phyloP scores from a whole-genome alignment of 2,113 vertebrate species.

The Hassar affinis region DNA sequence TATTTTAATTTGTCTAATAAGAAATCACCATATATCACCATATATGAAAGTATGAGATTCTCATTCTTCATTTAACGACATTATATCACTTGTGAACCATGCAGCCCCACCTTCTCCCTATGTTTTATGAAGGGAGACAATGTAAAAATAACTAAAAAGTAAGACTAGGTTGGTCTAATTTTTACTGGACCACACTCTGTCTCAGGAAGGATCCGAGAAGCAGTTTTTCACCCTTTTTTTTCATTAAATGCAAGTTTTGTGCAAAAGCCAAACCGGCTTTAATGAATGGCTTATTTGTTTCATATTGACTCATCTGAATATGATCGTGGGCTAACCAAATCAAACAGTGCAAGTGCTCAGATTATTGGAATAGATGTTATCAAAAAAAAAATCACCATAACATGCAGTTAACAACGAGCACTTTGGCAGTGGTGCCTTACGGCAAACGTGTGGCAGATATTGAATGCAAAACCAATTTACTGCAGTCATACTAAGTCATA shows the following conservation, averaged over 20 bases:
- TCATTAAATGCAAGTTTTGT: constrained; percentile 22
- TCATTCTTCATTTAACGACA: background rate
- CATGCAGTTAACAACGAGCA: constrained; percentile 8
- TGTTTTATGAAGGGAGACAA: constrained; percentile 15
- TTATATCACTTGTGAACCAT: constrained; percentile 1
- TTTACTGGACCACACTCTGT: background rate
- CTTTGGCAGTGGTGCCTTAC: constrained; percentile 12
- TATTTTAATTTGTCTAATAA: background rate
- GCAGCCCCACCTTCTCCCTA: no score
- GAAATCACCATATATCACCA: background rate
- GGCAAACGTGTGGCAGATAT: constrained; percentile 13
- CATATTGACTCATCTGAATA: constrained; percentile 26
- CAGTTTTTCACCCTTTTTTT: constrained; percentile 13
- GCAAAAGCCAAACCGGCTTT: constrained; percentile 1
- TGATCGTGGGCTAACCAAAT: constrained; percentile 13
- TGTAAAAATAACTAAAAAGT: background rate
- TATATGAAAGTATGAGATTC: background rate
- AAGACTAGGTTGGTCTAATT: constrained; percentile 6
- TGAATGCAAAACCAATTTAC: constrained; percentile 20
- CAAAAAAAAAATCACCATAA: constrained; percentile 9
- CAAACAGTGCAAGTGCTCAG: background rate
- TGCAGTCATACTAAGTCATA: background rate
- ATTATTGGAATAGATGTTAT: constrained; percentile 6
- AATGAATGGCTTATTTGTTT: constrained; percentile 14
- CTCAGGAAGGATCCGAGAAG: background rate